These are phyloP conservation scores for Thysanoteuthis rhombus DNA, from an alignment of 2,888 invertebrate species.

Conservation along the genomic window DNA sequence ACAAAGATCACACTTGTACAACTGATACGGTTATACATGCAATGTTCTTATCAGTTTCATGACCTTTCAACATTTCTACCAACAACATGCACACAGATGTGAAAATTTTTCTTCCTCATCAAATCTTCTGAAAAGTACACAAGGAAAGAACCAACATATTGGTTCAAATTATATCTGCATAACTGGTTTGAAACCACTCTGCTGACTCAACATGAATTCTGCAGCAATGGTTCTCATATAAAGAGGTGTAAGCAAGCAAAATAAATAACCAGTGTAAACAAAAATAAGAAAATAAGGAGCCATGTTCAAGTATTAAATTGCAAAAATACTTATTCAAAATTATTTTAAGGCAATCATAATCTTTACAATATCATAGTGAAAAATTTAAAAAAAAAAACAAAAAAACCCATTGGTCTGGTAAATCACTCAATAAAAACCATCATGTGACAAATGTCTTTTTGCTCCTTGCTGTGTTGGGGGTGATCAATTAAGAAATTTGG, in stretches of 20 bases:
- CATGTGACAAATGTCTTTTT: too few species aligned
- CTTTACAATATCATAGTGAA: too few species aligned
- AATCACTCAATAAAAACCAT: too few species aligned
- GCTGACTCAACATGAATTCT: not conserved
- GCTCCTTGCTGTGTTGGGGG: too few species aligned
- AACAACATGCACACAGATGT: not conserved
- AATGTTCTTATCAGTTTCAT: not conserved
- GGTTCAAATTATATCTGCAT: not conserved
- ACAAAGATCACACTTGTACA: not conserved
- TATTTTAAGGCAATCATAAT: too few species aligned
- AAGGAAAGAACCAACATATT: not conserved
- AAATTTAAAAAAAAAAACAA: too few species aligned
- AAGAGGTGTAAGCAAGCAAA: not conserved
- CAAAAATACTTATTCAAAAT: too few species aligned
- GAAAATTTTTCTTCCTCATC: not conserved
- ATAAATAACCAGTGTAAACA: not conserved
- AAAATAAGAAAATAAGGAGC: too few species aligned
- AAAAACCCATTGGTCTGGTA: too few species aligned
- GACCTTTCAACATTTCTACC: not conserved
- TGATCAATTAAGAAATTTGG: too few species aligned
- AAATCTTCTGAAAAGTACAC: not conserved
- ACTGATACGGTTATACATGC: not conserved
- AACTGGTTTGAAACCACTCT: not conserved
- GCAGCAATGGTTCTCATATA: not conserved
- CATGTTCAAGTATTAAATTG: too few species aligned